phyloP scores from a whole-genome alignment of 2,113 vertebrate species.

The Nipponia nippon region DNA sequence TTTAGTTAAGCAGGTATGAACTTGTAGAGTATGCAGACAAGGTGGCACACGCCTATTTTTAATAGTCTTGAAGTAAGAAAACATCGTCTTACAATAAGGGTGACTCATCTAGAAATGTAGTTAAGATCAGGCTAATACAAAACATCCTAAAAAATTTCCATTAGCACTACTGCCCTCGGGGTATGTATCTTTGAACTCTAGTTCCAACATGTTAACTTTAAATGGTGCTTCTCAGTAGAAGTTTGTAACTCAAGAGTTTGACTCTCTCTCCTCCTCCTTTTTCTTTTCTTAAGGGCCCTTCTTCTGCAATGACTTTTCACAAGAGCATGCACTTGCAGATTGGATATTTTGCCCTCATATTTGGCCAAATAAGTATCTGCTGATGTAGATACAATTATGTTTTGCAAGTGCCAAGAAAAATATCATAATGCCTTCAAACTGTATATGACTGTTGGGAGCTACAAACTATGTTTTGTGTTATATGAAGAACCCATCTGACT shows the following conservation, averaged over 20 bases:
- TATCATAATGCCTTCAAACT: neutral
- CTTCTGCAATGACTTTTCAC: neutral
- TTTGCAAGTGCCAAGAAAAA: neutral
- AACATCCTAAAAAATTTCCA: conserved; percentile 58
- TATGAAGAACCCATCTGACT: neutral
- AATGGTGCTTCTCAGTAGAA: neutral
- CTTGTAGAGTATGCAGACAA: conserved; percentile 47
- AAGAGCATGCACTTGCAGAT: neutral
- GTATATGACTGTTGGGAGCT: neutral
- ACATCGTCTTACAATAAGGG: conserved; percentile 36
- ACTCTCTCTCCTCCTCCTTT: neutral
- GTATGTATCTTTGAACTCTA: conserved; percentile 58
- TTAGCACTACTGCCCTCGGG: neutral
- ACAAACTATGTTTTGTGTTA: neutral
- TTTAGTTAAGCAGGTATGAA: conserved; percentile 29
- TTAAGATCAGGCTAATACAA: conserved; percentile 61
- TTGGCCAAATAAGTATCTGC: neutral
- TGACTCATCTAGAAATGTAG: conserved; percentile 66
- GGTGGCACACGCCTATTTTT: conserved; percentile 48
- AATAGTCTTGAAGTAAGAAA: conserved; percentile 58
- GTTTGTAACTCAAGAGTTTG: neutral
- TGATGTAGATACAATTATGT: neutral
- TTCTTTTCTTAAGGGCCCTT: neutral
- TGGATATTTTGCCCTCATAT: neutral
- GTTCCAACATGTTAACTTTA: conserved; percentile 45